Evolutionary conservation across 2,113 vertebrate genomes (phyloP), one percentile per base, ranked within the genome.

Genomic region (Pheucticus melanocephalus): DNA sequence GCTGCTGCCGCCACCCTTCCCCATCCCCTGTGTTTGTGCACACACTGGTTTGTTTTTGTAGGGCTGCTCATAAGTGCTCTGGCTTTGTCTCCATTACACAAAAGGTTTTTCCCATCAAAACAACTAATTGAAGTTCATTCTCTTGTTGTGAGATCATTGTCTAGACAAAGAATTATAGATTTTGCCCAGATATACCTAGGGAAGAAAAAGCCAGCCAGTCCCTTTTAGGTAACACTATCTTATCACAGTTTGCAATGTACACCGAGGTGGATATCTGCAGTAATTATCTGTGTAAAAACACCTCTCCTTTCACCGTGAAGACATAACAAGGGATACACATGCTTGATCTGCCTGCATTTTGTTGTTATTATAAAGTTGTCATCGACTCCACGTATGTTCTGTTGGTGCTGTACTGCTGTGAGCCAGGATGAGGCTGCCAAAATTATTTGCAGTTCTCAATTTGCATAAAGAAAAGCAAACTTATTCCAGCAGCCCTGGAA

Each of bases 141-240:
- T 83, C 68, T 60, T 60, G 51, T 88, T 86, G 82, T 95, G 95
- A 96, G 88, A 70, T 96, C 95, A 95, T 95, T 94, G 94, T 96
- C 94, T 96, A 96, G 95, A 96, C 93, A 88, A 93, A 93, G 93
- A 91, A 94, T 96, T 92, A 95, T 1, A 88, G 93, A 94, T 96
- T 86, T 83, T 94, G 65, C 82, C 76, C 48, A 66, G 93, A 90
- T 93, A 92, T 20, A 90, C 71, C 71, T 60, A 23, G 51, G 37
- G 47, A 56, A 73, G 87, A 15, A 51, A 82, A 82, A 83, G n/a
- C 63, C 71, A 79, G 51, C 19, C 82, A 92, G 85, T 48, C 69
- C 64, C 82, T 78, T 45, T 75, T 63, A n/a, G 63, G 90, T 92
- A 92, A 94, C 31, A 22, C 75, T 88, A 69, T 69, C 90, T 95